Percentiles rank a stretch among this genome's conserved stretches.
Conservation (phyloP, 92 coral and sea anemone species). For the Pocillopora meandrina region DNA sequence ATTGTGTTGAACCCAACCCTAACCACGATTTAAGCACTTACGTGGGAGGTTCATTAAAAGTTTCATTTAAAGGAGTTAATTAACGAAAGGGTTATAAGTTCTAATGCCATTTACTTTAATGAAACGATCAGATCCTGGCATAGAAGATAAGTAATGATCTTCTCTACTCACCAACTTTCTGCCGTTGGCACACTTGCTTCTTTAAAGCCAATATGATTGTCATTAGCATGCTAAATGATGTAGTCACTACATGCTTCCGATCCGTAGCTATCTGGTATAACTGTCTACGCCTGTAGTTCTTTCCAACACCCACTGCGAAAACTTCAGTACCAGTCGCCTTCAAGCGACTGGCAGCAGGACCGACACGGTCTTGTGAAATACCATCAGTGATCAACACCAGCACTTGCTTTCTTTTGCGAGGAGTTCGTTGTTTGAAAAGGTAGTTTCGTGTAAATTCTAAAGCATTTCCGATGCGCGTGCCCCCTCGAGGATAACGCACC, state of each 20-base stretch:
- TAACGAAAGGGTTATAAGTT: too few relatives aligned
- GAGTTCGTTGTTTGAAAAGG: slow-evolving; percentile 48
- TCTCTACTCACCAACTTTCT: slow-evolving; percentile 13
- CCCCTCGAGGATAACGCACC: slow-evolving; percentile 71
- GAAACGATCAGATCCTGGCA: not conserved
- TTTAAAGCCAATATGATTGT: slow-evolving; percentile 42
- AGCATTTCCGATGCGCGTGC: slow-evolving; percentile 64
- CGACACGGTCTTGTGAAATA: slow-evolving; percentile 66
- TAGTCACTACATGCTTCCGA: slow-evolving; percentile 61
- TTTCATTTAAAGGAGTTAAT: too few relatives aligned
- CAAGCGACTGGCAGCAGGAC: slow-evolving; percentile 56
- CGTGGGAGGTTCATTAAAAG: too few relatives aligned
- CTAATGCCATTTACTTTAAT: too few relatives aligned
- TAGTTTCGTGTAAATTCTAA: slow-evolving; percentile 29
- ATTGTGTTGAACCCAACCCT: too few relatives aligned
- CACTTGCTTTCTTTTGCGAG: slow-evolving; percentile 46
- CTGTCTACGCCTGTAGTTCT: slow-evolving; percentile 47
- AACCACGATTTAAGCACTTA: too few relatives aligned
- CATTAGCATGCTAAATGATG: slow-evolving; percentile 50
- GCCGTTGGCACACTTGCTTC: slow-evolving; percentile 43
- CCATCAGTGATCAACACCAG: slow-evolving; percentile 77
- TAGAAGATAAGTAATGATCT: not conserved
- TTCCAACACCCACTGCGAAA: slow-evolving; percentile 73
- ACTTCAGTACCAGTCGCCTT: slow-evolving; percentile 71
- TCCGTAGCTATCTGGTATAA: slow-evolving; percentile 71